phyloP scores from a whole-genome alignment of 1,140 invertebrate species.

The Phymorhynchus buccinoides region DNA sequence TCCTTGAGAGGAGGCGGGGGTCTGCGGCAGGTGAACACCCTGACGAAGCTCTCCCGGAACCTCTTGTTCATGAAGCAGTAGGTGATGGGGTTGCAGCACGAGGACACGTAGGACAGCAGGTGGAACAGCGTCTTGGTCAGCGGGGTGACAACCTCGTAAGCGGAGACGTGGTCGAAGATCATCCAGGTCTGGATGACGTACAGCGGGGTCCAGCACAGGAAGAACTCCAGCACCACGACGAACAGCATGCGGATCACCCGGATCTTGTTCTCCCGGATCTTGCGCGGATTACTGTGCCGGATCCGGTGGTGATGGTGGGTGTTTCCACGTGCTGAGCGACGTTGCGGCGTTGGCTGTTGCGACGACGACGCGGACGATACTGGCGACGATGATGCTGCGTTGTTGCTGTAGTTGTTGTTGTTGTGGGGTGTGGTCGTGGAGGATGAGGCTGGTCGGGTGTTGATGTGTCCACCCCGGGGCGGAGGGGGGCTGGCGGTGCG shows the following conservation, averaged over 20 bases:
- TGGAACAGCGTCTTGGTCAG: constrained; percentile 83
- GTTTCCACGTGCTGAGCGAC: background rate
- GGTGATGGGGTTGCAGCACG: constrained; percentile 94
- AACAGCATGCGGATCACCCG: constrained; percentile 93
- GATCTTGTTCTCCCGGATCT: constrained; percentile 85
- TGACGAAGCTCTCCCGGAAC: constrained; percentile 86
- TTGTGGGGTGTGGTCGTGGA: too few relatives aligned
- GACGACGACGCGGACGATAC: background rate
- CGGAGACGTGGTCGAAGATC: constrained; percentile 78
- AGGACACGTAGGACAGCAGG: constrained; percentile 87
- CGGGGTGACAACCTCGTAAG: constrained; percentile 71
- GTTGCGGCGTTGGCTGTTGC: constrained; percentile 1
- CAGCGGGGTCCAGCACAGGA: constrained; percentile 93
- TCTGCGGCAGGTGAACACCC: constrained; percentile 76
- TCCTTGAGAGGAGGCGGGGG: constrained; percentile 25
- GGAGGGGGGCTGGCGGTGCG: constrained; percentile 29
- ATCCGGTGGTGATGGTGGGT: constrained; percentile 39
- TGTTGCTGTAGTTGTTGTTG: background rate
- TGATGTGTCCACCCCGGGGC: constrained; percentile 29
- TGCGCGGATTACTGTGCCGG: constrained; percentile 80
- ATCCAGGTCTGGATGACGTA: constrained; percentile 89
- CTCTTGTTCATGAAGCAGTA: constrained; percentile 95
- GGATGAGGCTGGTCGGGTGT: background rate
- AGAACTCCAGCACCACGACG: constrained; percentile 92
- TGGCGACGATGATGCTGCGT: constrained; percentile 1